These are phyloP conservation scores for Uropsilus gracilis DNA, from an alignment of 2,113 vertebrate genomes.

Conservation along the genomic window DNA sequence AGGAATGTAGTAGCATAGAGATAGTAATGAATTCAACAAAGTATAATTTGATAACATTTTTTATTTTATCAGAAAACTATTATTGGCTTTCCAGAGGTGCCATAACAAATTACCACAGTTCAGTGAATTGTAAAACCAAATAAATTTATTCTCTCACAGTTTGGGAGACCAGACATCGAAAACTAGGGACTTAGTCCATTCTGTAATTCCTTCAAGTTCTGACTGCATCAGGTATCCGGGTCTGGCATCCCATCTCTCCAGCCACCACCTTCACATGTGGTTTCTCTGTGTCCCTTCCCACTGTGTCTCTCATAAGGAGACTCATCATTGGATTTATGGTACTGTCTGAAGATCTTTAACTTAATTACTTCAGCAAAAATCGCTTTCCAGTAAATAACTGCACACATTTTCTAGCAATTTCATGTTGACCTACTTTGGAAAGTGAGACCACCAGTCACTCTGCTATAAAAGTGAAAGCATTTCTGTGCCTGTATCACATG, in stretches of 20 bases:
- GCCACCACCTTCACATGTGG: rapidly evolving
- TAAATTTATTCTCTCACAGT: not conserved
- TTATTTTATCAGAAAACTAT: not conserved
- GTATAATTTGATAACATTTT: not conserved
- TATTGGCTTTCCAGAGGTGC: not conserved
- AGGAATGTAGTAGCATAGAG: not conserved
- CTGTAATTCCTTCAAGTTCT: not conserved
- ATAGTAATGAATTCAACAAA: not conserved
- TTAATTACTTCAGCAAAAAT: not conserved
- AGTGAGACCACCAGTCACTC: not conserved
- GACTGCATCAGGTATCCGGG: not conserved
- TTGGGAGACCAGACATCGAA: not conserved
- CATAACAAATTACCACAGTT: not conserved
- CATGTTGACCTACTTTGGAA: not conserved
- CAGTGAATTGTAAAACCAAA: not conserved
- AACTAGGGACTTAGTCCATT: too few species aligned
- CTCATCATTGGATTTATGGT: not conserved
- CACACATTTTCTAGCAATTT: not conserved
- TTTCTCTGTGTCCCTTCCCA: not conserved
- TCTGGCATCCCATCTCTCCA: not conserved
- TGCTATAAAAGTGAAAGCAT: not conserved
- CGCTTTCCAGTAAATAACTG: not conserved
- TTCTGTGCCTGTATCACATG: not conserved
- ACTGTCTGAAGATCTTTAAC: not conserved
- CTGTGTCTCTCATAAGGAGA: not conserved